Percentiles rank a stretch among this genome's conserved stretches.
These are phyloP conservation scores for Pao palembangensis DNA, from an alignment of 2,113 vertebrate genomes.

Conservation along the genomic window DNA sequence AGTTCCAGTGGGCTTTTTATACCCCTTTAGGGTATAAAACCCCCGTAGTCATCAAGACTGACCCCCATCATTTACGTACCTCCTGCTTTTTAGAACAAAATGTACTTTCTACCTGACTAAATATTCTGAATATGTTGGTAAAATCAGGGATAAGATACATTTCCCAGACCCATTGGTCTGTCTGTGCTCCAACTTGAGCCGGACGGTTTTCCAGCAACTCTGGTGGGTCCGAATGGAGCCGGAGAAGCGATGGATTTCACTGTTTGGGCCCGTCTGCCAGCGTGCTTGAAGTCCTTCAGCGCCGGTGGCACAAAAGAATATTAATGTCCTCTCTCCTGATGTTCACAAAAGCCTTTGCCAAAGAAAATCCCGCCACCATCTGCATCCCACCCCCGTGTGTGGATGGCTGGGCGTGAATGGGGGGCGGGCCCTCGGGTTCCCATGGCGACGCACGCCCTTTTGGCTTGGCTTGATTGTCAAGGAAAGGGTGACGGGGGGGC, in stretches of 20 bases:
- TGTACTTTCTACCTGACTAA: too few relatives aligned
- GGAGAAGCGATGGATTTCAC: too few relatives aligned
- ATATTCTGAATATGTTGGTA: too few relatives aligned
- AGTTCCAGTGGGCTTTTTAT: background rate
- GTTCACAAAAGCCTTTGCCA: constrained; percentile 49
- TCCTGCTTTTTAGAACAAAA: too few relatives aligned
- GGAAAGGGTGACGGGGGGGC: background rate
- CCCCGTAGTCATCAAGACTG: too few relatives aligned
- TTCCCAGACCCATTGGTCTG: too few relatives aligned
- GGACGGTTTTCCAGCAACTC: background rate
- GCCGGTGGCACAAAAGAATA: constrained; percentile 66
- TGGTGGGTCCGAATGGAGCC: background rate
- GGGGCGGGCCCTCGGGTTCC: constrained; percentile 49
- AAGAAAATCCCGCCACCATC: constrained; percentile 33
- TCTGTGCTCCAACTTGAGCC: too few relatives aligned
- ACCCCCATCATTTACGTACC: too few relatives aligned
- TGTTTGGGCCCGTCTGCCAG: background rate
- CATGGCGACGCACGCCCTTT: constrained; percentile 63
- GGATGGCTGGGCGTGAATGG: constrained; percentile 49
- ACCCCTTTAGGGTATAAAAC: too few relatives aligned
- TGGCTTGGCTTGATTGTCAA: constrained; percentile 49
- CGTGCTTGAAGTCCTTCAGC: constrained; percentile 52
- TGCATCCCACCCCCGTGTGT: constrained; percentile 20
- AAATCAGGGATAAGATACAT: too few relatives aligned
- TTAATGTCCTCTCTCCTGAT: constrained; percentile 53